These are phyloP conservation scores for Notodromas monacha DNA, from an alignment of 2,888 invertebrate genomes.

Conservation along the genomic window DNA sequence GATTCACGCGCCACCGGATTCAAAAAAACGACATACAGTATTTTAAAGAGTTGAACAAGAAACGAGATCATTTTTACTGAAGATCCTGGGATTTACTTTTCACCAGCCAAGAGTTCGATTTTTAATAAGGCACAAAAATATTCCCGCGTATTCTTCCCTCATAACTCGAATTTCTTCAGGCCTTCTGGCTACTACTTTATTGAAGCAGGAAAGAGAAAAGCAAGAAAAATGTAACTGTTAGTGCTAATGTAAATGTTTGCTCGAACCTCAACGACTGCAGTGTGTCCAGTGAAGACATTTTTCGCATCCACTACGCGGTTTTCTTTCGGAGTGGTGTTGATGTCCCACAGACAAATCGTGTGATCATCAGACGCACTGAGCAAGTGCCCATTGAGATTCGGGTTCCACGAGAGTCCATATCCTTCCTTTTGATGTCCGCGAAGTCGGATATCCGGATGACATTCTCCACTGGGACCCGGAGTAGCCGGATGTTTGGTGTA, in stretches of 20 bases:
- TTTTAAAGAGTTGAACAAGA: no score
- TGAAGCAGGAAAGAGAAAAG: no score
- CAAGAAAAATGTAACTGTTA: no score
- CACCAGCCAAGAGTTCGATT: no score
- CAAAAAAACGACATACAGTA: neutral
- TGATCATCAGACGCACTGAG: slow-evolving; percentile 90
- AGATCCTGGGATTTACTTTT: no score
- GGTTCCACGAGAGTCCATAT: slow-evolving; percentile 92
- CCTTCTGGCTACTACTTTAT: no score
- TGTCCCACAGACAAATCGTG: slow-evolving; percentile 97
- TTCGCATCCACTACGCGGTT: slow-evolving; percentile 84
- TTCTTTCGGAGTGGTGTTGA: slow-evolving; percentile 78
- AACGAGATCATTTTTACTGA: no score
- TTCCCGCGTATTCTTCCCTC: no score
- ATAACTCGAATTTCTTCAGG: no score
- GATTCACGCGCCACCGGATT: no score
- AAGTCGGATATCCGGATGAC: slow-evolving; percentile 79
- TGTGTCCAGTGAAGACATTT: slow-evolving; percentile 91
- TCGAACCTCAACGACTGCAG: slow-evolving; percentile 67
- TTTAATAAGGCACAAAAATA: no score
- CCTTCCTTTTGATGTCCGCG: slow-evolving; percentile 89
- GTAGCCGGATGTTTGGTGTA: slow-evolving; percentile 98
- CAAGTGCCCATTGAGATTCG: slow-evolving; percentile 79
- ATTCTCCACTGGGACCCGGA: slow-evolving; percentile 87
- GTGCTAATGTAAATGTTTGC: neutral